phyloP scores from a whole-genome alignment of 2,113 vertebrate species.

The Pangasianodon gigas region DNA sequence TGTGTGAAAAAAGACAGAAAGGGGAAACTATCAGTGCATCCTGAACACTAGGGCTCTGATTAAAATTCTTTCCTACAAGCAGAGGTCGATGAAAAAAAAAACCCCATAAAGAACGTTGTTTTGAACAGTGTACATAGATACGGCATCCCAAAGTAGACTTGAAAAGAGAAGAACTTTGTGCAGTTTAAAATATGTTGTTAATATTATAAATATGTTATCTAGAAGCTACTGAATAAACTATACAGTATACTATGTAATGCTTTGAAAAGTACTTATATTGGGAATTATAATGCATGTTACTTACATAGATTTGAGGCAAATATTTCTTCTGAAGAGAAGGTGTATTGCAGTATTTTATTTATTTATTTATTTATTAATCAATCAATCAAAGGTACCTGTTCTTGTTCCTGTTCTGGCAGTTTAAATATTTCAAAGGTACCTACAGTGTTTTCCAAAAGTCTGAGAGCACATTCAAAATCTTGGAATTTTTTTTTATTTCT shows the following conservation, averaged over 20 bases:
- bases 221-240: background rate
- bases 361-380: background rate
- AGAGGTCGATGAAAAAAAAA: background rate
- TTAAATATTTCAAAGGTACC: background rate
- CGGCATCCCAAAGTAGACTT: background rate
- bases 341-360: background rate
- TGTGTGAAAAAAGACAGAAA: slow-evolving; percentile 36
- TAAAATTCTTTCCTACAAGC: slow-evolving; percentile 19
- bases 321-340: background rate
- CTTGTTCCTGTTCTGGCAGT: background rate
- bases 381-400: background rate
- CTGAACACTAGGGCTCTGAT: background rate
- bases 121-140: slow-evolving; percentile 7
- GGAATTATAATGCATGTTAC: background rate
- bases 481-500: background rate
- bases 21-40: background rate
- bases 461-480: background rate
- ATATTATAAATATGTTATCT: background rate
- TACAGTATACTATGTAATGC: background rate
- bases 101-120: background rate
- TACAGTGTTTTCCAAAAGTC: background rate
- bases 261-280: background rate
- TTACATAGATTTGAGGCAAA: background rate
- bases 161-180: background rate
- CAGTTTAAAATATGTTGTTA: background rate